Percentiles rank a stretch among this genome's conserved stretches.
phyloP scores from a whole-genome alignment of 2,888 invertebrate genomes.

The Abscondita cerata region DNA sequence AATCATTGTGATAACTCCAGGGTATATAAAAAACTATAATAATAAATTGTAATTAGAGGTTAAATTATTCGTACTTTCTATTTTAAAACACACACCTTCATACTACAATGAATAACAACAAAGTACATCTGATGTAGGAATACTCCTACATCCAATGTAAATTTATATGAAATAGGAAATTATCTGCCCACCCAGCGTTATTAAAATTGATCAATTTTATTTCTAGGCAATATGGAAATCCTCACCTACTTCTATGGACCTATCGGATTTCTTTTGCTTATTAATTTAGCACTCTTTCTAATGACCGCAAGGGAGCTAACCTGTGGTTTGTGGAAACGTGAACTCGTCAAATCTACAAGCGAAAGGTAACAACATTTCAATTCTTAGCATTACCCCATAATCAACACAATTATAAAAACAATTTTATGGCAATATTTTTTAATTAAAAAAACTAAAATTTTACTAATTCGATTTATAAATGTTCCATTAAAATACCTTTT shows the following conservation, averaged over 20 bases:
- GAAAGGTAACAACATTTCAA: constrained; percentile 72
- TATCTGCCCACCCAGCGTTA: constrained; percentile 9
- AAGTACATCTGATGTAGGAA: background rate
- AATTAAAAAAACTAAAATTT: no score
- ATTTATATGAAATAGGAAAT: constrained; percentile 26
- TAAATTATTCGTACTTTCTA: background rate
- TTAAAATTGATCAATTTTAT: constrained; percentile 2
- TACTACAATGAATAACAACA: background rate
- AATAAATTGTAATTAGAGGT: background rate
- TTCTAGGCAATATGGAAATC: constrained; percentile 76
- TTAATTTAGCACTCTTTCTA: constrained; percentile 80
- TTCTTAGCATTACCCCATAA: no score
- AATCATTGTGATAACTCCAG: no score
- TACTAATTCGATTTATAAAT: no score
- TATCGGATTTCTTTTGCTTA: constrained; percentile 76
- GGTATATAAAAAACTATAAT: no score
- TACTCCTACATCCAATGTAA: constrained; percentile 12
- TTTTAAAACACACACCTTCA: background rate
- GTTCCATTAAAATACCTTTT: no score
- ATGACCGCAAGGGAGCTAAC: constrained; percentile 85
- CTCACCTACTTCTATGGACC: constrained; percentile 87
- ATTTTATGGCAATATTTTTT: no score
- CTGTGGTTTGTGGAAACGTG: constrained; percentile 87
- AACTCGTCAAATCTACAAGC: constrained; percentile 84
- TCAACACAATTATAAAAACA: no score